These are phyloP conservation scores for Esperia sulphurella DNA, from an alignment of 2,888 invertebrate species.

Conservation along the genomic window DNA sequence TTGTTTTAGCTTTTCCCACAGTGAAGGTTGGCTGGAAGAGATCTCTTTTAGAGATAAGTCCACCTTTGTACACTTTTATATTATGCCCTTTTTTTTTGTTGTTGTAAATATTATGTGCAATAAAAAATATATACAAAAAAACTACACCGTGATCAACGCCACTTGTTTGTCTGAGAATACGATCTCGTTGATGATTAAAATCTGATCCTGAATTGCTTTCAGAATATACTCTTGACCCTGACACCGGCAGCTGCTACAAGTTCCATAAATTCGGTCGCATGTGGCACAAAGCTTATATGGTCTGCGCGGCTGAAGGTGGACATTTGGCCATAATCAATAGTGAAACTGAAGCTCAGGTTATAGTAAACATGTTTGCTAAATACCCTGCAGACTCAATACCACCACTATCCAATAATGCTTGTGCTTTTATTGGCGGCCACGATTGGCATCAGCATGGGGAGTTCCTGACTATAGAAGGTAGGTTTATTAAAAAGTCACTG, in stretches of 20 bases:
- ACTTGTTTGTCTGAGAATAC: too few species aligned
- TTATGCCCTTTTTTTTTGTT: too few species aligned
- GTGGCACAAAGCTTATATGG: slow-evolving; percentile 41
- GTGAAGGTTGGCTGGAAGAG: too few species aligned
- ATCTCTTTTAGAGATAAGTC: too few species aligned
- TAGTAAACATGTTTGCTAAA: slow-evolving; percentile 27
- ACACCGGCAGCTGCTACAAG: slow-evolving; percentile 49
- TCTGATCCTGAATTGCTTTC: slow-evolving; percentile 7
- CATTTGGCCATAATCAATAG: slow-evolving; percentile 46
- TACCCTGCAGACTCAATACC: slow-evolving; percentile 16
- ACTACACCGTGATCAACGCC: too few species aligned
- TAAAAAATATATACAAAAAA: too few species aligned
- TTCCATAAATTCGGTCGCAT: slow-evolving; percentile 35
- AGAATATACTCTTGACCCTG: slow-evolving; percentile 34
- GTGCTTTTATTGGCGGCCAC: slow-evolving; percentile 27
- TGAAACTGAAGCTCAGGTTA: slow-evolving; percentile 25
- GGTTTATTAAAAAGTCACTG: too few species aligned
- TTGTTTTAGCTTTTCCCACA: too few species aligned
- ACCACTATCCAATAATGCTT: slow-evolving; percentile 23
- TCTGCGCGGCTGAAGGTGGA: slow-evolving; percentile 44
- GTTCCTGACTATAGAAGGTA: slow-evolving; percentile 23
- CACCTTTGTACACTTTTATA: too few species aligned
- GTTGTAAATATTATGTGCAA: too few species aligned
- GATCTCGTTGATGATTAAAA: too few species aligned
- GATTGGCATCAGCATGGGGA: slow-evolving; percentile 27